Percentiles rank a stretch among this genome's conserved stretches.
Conservation (phyloP, 2,113 vertebrate genomes). For the Chaetops frenatus region DNA sequence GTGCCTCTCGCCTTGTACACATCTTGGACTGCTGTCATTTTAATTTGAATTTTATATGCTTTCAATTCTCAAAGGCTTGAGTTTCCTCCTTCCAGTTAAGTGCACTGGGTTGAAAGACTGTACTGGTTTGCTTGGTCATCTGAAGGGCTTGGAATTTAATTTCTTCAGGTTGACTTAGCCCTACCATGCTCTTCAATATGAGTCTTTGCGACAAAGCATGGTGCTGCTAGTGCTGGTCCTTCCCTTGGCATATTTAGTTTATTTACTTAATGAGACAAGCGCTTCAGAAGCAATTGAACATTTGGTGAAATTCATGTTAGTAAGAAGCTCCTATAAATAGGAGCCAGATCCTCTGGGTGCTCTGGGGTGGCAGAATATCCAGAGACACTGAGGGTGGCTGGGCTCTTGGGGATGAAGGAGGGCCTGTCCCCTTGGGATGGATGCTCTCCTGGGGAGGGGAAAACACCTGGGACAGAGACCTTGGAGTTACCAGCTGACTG, state of each 20-base stretch:
- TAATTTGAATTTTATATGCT: background rate
- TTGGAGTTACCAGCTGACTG: background rate
- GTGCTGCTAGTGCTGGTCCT: background rate
- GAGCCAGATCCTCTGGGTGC: background rate
- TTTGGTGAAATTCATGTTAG: background rate
- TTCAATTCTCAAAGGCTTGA: background rate
- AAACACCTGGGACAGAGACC: background rate
- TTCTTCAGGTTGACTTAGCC: background rate
- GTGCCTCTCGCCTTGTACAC: background rate
- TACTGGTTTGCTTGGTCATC: background rate
- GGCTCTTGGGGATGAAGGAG: fast-evolving
- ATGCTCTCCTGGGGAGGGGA: fast-evolving
- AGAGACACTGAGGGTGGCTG: background rate
- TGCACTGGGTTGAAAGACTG: background rate
- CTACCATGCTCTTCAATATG: background rate
- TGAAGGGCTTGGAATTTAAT: background rate
- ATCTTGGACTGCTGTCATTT: background rate
- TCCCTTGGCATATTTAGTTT: background rate
- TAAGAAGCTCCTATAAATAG: background rate
- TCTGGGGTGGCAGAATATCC: fast-evolving
- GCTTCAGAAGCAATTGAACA: background rate
- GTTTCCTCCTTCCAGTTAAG: background rate
- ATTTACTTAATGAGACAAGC: background rate
- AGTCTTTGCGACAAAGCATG: background rate
- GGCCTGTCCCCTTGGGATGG: background rate